phyloP scores from a whole-genome alignment of 2,797 vertebrate genomes.

The Mormyrops boulengeri region DNA sequence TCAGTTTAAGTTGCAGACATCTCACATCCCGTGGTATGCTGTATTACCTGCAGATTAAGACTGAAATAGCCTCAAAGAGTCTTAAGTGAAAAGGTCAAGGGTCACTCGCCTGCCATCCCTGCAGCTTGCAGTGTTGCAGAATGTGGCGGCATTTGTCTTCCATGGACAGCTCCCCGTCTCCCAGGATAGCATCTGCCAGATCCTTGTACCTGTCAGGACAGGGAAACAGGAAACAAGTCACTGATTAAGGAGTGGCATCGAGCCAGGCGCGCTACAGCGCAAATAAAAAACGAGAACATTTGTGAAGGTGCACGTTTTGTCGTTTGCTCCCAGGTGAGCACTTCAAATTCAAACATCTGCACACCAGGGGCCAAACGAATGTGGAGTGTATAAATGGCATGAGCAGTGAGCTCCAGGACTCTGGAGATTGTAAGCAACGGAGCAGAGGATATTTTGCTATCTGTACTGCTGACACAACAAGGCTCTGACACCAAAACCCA shows the following conservation, averaged over 20 bases:
- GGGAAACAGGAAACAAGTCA: not conserved
- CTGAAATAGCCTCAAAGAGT: not conserved
- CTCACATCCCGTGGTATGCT: not conserved
- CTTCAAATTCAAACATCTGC: not conserved
- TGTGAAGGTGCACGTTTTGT: not conserved
- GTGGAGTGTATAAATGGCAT: not conserved
- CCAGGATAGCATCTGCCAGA: constrained; percentile 64
- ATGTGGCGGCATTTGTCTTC: constrained; percentile 76
- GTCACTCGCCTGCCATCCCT: constrained; percentile 83
- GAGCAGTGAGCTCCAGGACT: not conserved
- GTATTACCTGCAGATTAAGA: not conserved
- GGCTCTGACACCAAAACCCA: not conserved
- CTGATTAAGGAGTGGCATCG: not conserved
- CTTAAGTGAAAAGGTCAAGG: not conserved
- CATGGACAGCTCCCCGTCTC: constrained; percentile 62
- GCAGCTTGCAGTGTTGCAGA: constrained; percentile 79
- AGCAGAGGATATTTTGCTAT: not conserved
- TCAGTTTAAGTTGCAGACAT: not conserved
- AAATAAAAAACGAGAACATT: not conserved
- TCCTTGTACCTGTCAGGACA: constrained; percentile 71
- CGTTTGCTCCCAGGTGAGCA: not conserved
- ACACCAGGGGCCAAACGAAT: not conserved
- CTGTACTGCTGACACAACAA: not conserved
- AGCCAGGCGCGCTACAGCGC: not conserved
- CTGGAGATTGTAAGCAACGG: not conserved